Evolutionary conservation across 2,797 vertebrate species (phyloP).

Genomic region (Syngnathus acus): DNA sequence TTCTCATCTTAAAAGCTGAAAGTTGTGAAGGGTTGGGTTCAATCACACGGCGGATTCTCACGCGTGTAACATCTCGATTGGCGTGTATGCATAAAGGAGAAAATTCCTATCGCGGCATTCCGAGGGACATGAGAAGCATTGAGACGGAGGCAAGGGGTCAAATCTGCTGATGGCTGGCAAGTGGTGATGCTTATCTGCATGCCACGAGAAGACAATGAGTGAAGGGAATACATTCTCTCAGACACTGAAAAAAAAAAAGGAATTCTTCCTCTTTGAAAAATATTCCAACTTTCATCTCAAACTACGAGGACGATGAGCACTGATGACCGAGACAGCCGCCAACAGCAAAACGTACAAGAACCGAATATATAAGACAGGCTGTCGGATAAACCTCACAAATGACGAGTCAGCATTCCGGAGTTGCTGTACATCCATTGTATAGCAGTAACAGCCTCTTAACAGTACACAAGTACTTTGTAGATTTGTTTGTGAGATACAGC

Average conservation of each 20-base stretch:
- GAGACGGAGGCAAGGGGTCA: constrained; percentile 19
- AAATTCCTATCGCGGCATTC: constrained; percentile 40
- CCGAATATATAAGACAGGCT: background rate
- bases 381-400: background rate
- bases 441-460: background rate
- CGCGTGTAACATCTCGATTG: no score
- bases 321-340: no score
- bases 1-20: constrained; percentile 20
- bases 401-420: background rate
- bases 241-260: constrained; percentile 10
- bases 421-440: background rate
- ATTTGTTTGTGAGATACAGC: background rate
- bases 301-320: no score
- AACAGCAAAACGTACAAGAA: background rate
- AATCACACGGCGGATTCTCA: constrained; percentile 7
- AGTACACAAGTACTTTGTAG: background rate
- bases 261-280: no score
- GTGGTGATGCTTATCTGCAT: constrained; percentile 42
- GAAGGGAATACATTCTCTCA: constrained; percentile 21
- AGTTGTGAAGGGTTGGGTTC: constrained; percentile 12
- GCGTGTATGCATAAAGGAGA: constrained; percentile 6
- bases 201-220: constrained; percentile 21
- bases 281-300: no score
- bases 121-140: constrained; percentile 19
- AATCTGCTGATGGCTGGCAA: constrained; percentile 50